Conservation (phyloP, 2,797 vertebrate species). For the Echiichthys vipera region DNA sequence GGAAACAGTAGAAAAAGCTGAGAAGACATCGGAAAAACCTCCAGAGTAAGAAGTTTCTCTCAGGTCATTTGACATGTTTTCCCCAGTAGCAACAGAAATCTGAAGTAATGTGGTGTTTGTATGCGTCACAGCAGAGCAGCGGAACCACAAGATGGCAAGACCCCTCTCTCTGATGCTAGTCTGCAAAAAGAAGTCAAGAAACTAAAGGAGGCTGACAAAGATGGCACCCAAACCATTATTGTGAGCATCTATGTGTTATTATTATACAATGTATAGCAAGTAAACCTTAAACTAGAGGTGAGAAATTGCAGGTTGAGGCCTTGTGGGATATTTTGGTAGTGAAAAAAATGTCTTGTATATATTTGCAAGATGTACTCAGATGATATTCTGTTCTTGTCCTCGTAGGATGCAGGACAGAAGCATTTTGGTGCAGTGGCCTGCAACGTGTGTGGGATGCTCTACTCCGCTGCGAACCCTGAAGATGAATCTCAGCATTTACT, state of each 20-base stretch:
- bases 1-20: conserved; percentile 16
- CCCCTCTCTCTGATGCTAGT: conserved; percentile 83
- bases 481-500: conserved; percentile 97
- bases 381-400: conserved; percentile 3
- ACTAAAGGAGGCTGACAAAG: conserved; percentile 89
- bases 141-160: conserved; percentile 76
- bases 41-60: conserved; percentile 65
- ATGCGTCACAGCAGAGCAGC: conserved; percentile 57
- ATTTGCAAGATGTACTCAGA: not conserved
- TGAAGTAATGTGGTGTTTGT: conserved; percentile 39
- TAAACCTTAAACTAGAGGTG: not conserved
- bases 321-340: not conserved
- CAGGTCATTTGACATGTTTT: conserved; percentile 26
- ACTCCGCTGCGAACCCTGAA: conserved; percentile 94
- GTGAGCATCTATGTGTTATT: conserved; percentile 71
- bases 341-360: not conserved
- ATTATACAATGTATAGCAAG: not conserved
- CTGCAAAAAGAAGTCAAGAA: conserved; percentile 89
- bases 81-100: not conserved
- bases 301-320: not conserved
- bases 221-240: conserved; percentile 88
- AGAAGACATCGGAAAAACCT: conserved; percentile 35
- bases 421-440: conserved; percentile 96
- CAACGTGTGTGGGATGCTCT: conserved; percentile 97
- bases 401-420: conserved; percentile 94